Evolutionary conservation across 2,888 invertebrate species (phyloP), one percentile per base, ranked within the genome.

Genomic region (Andrena fulva): DNA sequence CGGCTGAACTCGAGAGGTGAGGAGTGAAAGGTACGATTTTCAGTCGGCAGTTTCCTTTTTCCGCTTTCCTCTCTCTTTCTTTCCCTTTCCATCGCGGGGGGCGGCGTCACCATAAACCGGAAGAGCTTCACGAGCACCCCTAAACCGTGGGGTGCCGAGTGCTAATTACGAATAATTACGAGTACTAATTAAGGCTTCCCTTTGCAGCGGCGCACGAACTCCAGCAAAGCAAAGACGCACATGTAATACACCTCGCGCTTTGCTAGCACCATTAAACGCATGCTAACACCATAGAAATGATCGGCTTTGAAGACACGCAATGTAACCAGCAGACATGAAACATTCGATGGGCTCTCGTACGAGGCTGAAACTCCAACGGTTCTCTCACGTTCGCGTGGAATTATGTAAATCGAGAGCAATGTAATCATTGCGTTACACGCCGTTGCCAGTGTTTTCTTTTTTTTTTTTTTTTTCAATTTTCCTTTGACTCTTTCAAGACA

Each of bases 91-190:
- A 54, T 80, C 59, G 52, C 68, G 33, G 66, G 72, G 56, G 67
- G 8, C 62, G 60, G 70, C 64, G 76, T 52, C 77, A 48, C 62
- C 74, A 60, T 67, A 77, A 77, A 62, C 67, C 75, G 62, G 67
- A 77, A 82, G 76, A 74, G 75, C 69, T 81, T 77, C 77, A 71
- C 77, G 79, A 88, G 81, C 66, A 77, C 73, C 80, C 69, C 80
- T 80, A 81, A 87, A 88, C 84, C 80, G 72, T 72, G 80, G 66
- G 54, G 63, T 77, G 87, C 78, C 85, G 82, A 89, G 88, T 87
- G 85, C 88, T 90, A 91, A 91, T 91, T 91, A 91, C 86, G 89
- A 89, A 89, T 90, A 91, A 91, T 91, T 90, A 91, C 81, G 91
- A 90, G 89, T 87, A 84, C 89, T 91, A 91, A 91, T 91, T 91